Conservation (phyloP, 2,888 invertebrate genomes). For the Ecdyonurus torrentis region DNA sequence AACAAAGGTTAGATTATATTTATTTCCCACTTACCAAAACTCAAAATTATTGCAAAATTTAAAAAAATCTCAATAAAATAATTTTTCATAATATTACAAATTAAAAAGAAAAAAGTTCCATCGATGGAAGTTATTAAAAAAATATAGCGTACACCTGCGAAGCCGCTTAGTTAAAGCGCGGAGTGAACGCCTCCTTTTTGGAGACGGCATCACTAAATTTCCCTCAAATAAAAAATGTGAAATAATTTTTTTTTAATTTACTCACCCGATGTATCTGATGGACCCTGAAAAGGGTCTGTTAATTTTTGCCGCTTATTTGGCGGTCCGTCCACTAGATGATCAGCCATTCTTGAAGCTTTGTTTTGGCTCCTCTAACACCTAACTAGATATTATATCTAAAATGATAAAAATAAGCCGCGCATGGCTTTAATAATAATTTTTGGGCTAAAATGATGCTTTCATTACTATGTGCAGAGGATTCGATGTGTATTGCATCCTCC, state of each 20-base stretch:
- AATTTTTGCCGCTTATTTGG: constrained; percentile 92
- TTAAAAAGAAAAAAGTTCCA: background rate
- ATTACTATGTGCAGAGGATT: constrained; percentile 38
- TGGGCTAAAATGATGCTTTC: constrained; percentile 22
- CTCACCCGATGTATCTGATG: constrained; percentile 66
- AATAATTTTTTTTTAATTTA: constrained; percentile 18
- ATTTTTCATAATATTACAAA: too few relatives aligned
- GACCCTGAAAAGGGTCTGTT: constrained; percentile 62
- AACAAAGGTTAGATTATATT: too few relatives aligned
- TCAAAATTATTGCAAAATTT: too few relatives aligned
- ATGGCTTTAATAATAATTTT: constrained; percentile 26
- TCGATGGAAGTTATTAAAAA: background rate
- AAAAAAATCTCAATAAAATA: too few relatives aligned
- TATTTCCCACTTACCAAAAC: too few relatives aligned
- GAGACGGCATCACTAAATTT: background rate
- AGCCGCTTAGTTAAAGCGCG: background rate
- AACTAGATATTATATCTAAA: constrained; percentile 22
- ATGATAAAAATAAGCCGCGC: constrained; percentile 27
- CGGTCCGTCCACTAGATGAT: constrained; percentile 88
- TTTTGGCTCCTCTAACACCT: background rate
- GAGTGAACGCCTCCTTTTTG: constrained; percentile 13
- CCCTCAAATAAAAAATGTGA: background rate
- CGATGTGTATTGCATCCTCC: constrained; percentile 52
- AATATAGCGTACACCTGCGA: background rate
- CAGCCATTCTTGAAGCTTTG: constrained; percentile 66